These are phyloP conservation scores for Leucophenga varia DNA, from an alignment of 1,140 invertebrate genomes.

Conservation along the genomic window DNA sequence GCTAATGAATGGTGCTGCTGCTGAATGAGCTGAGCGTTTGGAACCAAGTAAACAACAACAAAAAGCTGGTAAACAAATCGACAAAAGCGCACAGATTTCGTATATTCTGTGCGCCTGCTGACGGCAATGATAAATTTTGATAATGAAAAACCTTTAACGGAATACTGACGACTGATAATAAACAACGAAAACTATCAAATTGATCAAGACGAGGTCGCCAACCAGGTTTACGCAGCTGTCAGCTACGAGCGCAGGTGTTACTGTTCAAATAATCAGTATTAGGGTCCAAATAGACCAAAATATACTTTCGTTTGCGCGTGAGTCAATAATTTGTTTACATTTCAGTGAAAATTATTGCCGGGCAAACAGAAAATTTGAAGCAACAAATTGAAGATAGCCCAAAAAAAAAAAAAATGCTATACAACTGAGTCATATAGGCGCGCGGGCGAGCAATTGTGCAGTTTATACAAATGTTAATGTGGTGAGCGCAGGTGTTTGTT, in stretches of 20 bases:
- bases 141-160: too few relatives aligned
- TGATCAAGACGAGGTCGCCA: slow-evolving; percentile 13
- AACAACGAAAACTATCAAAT: slow-evolving; percentile 18
- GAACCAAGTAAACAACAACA: slow-evolving; percentile 31
- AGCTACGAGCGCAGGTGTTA: too few relatives aligned
- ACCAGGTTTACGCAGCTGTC: slow-evolving; percentile 21
- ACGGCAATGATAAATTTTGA: slow-evolving; percentile 38
- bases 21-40: slow-evolving; percentile 28
- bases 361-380: slow-evolving; percentile 33
- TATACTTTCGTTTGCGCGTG: slow-evolving; percentile 12
- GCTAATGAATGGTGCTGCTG: too few relatives aligned
- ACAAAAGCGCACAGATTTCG: slow-evolving; percentile 2
- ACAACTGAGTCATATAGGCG: slow-evolving; percentile 32
- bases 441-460: too few relatives aligned
- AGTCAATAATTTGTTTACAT: slow-evolving; percentile 41
- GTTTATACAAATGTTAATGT: too few relatives aligned
- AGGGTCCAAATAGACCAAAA: too few relatives aligned
- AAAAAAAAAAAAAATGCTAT: too few relatives aligned
- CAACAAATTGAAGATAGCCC: too few relatives aligned
- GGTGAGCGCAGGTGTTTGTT: background rate
- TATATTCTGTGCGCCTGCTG: slow-evolving; percentile 39
- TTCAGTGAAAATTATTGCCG: slow-evolving; percentile 25
- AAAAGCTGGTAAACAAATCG: slow-evolving; percentile 15
- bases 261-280: too few relatives aligned
- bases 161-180: slow-evolving; percentile 44